Percentiles rank a stretch among this genome's conserved stretches.
Evolutionary conservation across 2,113 vertebrate genomes (phyloP).

Genomic region (Sardina pilchardus): DNA sequence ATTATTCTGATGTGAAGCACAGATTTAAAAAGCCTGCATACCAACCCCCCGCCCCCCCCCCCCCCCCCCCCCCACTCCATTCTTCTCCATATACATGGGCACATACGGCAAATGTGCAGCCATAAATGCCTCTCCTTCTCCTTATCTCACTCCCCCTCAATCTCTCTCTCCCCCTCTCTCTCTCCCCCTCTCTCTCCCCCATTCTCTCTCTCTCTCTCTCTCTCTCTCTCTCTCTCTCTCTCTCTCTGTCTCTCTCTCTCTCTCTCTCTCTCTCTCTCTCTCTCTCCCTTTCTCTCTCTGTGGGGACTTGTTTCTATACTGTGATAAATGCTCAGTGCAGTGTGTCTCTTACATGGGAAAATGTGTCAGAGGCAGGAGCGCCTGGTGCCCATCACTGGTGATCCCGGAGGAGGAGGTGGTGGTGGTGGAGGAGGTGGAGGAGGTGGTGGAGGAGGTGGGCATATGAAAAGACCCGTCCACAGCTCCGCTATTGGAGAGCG

Average conservation of each 20-base stretch:
- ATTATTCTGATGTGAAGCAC: conserved; percentile 56
- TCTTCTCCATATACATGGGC: too few relatives aligned
- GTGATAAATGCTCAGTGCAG: background rate
- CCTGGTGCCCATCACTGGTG: background rate
- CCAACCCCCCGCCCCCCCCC: conserved; percentile 25
- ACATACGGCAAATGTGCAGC: too few relatives aligned
- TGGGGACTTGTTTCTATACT: background rate
- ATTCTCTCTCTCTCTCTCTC: background rate
- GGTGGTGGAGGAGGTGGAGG: too few relatives aligned
- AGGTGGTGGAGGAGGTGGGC: too few relatives aligned
- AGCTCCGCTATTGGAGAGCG: background rate
- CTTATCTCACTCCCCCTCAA: background rate
- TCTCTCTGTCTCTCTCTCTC: background rate
- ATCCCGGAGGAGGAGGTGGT: background rate
- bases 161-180: background rate
- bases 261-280: background rate
- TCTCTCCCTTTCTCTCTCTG: background rate
- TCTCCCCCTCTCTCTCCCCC: background rate
- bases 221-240: conserved; percentile 1
- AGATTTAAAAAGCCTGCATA: conserved; percentile 51
- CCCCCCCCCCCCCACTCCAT: background rate
- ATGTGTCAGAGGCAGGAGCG: background rate
- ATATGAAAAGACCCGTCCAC: background rate
- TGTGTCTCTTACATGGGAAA: background rate
- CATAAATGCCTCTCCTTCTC: background rate